Evolutionary conservation across 2,113 vertebrate species (phyloP).

Genomic region (Alethe castanea): DNA sequence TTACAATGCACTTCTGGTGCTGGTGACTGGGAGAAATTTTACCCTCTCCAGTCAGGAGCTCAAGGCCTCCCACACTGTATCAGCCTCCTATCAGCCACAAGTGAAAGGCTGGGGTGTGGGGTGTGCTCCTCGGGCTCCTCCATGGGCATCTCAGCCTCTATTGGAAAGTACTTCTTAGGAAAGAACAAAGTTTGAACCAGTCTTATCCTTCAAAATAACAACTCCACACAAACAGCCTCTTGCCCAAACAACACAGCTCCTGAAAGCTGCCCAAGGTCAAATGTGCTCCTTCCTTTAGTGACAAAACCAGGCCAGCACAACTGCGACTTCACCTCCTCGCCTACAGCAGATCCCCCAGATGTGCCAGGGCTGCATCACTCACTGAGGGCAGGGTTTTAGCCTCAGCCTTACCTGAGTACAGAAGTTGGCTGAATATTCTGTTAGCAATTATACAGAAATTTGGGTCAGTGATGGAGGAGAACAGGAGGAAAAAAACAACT

Average conservation of each 20-base stretch:
- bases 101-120: background rate
- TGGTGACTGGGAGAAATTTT: background rate
- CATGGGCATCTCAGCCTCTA: accelerated
- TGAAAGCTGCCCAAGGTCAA: background rate
- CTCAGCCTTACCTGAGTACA: background rate
- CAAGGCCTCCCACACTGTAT: background rate
- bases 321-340: background rate
- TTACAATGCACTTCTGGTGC: accelerated
- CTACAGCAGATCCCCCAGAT: background rate
- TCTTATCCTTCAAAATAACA: background rate
- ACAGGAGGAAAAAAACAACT: background rate
- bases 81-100: background rate
- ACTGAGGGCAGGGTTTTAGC: background rate
- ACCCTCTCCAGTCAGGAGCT: background rate
- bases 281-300: background rate
- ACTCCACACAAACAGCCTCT: background rate
- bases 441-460: background rate
- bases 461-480: background rate
- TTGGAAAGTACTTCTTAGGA: background rate
- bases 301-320: background rate
- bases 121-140: background rate
- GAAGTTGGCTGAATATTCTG: background rate
- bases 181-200: background rate
- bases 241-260: background rate
- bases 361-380: background rate